Percentiles rank a stretch among this genome's conserved stretches.
Evolutionary conservation across 1,140 invertebrate species (phyloP).

Genomic region (Drosophila melanica): DNA sequence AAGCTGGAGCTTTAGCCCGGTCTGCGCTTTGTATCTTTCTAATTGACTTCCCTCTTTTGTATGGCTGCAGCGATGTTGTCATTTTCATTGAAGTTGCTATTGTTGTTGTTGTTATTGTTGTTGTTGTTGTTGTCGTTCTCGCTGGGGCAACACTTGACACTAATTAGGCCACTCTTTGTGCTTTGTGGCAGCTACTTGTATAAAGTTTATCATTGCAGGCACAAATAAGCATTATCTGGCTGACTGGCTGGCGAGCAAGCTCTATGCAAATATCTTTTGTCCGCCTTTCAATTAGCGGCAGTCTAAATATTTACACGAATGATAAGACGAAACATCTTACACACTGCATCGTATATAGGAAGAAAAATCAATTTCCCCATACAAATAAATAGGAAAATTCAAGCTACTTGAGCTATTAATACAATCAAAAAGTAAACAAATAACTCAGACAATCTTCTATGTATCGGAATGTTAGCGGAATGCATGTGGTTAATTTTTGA

Average conservation of each 20-base stretch:
- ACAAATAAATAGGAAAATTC: conserved; percentile 56
- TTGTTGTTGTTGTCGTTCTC: conserved; percentile 39
- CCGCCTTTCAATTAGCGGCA: conserved; percentile 70
- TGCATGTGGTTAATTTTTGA: not conserved
- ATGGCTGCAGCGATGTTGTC: conserved; percentile 69
- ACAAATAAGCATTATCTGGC: conserved; percentile 65
- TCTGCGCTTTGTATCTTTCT: conserved; percentile 74
- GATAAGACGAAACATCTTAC: conserved; percentile 54
- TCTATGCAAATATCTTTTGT: conserved; percentile 69
- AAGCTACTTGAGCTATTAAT: conserved; percentile 37
- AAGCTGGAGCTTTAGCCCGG: conserved; percentile 15
- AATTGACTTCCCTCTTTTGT: conserved; percentile 81
- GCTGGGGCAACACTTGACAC: conserved; percentile 78
- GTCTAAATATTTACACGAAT: conserved; percentile 68
- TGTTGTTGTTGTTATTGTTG: conserved; percentile 36
- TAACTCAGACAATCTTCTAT: conserved; percentile 29
- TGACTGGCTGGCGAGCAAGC: conserved; percentile 9
- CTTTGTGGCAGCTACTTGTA: conserved; percentile 51
- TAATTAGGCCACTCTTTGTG: conserved; percentile 82
- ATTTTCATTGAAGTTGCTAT: conserved; percentile 64
- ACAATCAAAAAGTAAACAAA: conserved; percentile 36
- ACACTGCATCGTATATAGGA: conserved; percentile 64
- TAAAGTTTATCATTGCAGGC: conserved; percentile 50
- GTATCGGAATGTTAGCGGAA: conserved; percentile 42
- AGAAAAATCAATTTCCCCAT: conserved; percentile 56